Conservation (phyloP, 2,797 vertebrate species). For the Lemur catta region DNA sequence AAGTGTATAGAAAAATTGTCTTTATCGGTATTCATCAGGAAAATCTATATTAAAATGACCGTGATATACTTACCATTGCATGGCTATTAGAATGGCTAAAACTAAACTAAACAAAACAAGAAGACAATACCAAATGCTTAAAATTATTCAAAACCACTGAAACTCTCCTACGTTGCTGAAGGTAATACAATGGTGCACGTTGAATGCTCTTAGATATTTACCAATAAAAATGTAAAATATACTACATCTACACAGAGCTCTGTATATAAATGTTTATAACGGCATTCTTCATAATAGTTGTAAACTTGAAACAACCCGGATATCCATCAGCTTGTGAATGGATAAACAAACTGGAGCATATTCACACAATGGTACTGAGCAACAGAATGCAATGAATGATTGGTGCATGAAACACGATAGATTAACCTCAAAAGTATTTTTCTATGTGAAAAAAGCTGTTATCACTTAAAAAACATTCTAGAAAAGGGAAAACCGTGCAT, state of each 20-base stretch:
- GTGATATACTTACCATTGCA: no score
- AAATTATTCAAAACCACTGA: background rate
- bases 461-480: background rate
- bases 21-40: background rate
- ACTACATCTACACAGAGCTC: background rate
- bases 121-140: background rate
- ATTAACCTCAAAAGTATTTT: background rate
- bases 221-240: background rate
- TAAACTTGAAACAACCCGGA: background rate
- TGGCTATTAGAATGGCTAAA: background rate
- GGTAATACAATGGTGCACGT: fast-evolving
- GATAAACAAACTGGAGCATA: background rate
- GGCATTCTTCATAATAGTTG: background rate
- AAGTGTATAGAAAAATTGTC: background rate
- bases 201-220: background rate
- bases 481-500: background rate
- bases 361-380: background rate
- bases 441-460: background rate
- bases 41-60: background rate
- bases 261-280: background rate
- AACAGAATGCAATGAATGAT: background rate
- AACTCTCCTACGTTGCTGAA: background rate
- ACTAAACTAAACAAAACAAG: background rate
- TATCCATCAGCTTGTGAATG: background rate
- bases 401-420: background rate